Conservation (phyloP, 2,797 vertebrate species). For the Catamblyrhynchus diadema region DNA sequence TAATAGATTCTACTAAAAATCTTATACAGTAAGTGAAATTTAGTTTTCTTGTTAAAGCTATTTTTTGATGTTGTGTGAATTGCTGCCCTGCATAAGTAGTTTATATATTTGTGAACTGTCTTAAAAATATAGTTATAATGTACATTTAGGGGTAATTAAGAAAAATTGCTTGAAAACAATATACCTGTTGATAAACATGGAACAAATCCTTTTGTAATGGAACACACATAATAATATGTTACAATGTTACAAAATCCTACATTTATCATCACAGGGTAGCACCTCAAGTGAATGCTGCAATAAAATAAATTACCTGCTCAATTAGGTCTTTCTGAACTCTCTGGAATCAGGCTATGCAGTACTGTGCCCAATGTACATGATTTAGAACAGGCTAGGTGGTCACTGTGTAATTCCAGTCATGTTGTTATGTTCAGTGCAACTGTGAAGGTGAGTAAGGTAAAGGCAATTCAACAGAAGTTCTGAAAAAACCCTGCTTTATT, state of each 20-base stretch:
- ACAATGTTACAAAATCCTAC: neutral
- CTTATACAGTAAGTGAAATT: neutral
- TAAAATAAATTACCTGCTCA: neutral
- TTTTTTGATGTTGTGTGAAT: neutral
- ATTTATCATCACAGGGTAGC: neutral
- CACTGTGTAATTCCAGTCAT: neutral
- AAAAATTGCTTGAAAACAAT: neutral
- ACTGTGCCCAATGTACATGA: neutral
- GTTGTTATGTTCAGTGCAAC: neutral
- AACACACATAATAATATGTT: neutral
- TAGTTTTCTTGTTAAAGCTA: neutral
- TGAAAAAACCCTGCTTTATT: neutral
- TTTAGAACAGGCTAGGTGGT: neutral
- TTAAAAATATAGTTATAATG: neutral
- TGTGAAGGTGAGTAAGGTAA: constrained; percentile 23
- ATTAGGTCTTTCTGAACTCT: neutral
- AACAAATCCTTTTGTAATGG: neutral
- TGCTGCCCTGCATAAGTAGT: neutral
- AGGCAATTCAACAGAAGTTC: neutral
- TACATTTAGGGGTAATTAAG: neutral
- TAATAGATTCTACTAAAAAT: neutral
- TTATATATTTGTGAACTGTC: neutral
- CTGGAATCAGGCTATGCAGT: neutral
- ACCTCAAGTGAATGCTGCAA: neutral
- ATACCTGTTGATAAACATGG: neutral